Evolutionary conservation across 2,797 vertebrate species (phyloP).

Genomic region (Urosaurus nigricauda): DNA sequence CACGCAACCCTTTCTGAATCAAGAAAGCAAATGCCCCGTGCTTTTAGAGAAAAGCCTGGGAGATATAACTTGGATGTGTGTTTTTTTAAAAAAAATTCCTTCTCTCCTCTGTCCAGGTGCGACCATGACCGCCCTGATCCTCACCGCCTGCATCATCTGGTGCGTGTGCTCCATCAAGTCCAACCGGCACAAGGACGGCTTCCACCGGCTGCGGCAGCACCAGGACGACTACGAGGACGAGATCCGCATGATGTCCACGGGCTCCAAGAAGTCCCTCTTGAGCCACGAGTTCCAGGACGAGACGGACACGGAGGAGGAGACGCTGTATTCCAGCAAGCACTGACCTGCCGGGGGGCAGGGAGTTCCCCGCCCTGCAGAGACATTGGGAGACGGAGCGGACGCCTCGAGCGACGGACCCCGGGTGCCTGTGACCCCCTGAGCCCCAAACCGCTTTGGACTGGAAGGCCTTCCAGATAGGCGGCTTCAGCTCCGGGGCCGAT

Average conservation of each 20-base stretch:
- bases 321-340: slow-evolving; percentile 96
- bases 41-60: too few species aligned
- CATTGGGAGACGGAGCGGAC: slow-evolving; percentile 48
- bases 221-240: slow-evolving; percentile 96
- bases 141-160: slow-evolving; percentile 98
- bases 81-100: background rate
- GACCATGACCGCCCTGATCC: slow-evolving; percentile 92
- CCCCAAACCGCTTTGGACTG: background rate
- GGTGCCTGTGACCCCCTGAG: slow-evolving; percentile 57
- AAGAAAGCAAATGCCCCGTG: too few species aligned
- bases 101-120: slow-evolving; percentile 83
- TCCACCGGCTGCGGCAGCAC: slow-evolving; percentile 95
- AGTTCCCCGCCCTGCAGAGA: slow-evolving; percentile 64
- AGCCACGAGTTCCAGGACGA: slow-evolving; percentile 98
- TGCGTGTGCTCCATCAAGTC: slow-evolving; percentile 96
- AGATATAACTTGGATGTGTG: too few species aligned
- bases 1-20: too few species aligned
- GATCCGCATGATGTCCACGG: slow-evolving; percentile 92
- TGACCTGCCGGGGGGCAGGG: slow-evolving; percentile 76
- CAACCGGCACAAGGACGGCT: slow-evolving; percentile 95
- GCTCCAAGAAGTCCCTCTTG: slow-evolving; percentile 96
- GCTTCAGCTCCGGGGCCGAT: background rate
- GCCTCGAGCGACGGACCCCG: slow-evolving; percentile 45
- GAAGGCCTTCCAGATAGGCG: background rate
- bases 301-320: slow-evolving; percentile 98